Evolutionary conservation across 2,888 invertebrate species (phyloP), one percentile per base, ranked within the genome.

Genomic region (Clitarchus hookeri): DNA sequence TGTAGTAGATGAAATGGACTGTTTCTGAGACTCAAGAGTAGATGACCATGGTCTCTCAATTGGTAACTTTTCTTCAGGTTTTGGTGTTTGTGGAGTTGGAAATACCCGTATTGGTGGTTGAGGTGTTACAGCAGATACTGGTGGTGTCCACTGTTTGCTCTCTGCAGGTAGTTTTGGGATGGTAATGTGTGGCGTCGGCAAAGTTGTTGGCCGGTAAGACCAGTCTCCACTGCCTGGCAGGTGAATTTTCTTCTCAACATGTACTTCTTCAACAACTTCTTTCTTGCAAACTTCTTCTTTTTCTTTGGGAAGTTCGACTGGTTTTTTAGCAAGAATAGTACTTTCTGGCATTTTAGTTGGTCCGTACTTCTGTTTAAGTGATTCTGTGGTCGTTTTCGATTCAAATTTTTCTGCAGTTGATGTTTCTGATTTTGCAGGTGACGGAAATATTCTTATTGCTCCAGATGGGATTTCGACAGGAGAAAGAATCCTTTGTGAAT

Each of bases 401-500:
- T 84, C 83, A 44, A 78, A 79, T 83, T 84, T 86, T 79, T 79
- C 82, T 54, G 82, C 48, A 19, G 48, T 27, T n/a, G 44, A 77
- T 8, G 84, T 83, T 86, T 78, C 85, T 85, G 44, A 26, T 27
- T 48, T 44, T 6, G 84, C 44, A 84, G 86, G 84, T 82, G 85
- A 80, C 25, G 87, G 93, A 88, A 94, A 93, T 48, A 94, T 92
- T 88, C 91, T 92, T 16, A 94, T 92, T 23, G 93, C 94, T 27
- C 94, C 94, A 84, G 93, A 91, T 13, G 94, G 94, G 9, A 93
- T 91, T 88, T 94, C 94, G 23, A 91, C 89, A 0, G 92, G 92
- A 9, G 92, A 92, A 36, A 93, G 87, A 84, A 91, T 91, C 89
- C 93, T 92, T 86, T 94, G 93, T 65, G 93, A 92, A 89, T 94